phyloP scores from a whole-genome alignment of 2,797 vertebrate species.

The Arctocebus calabarensis region DNA sequence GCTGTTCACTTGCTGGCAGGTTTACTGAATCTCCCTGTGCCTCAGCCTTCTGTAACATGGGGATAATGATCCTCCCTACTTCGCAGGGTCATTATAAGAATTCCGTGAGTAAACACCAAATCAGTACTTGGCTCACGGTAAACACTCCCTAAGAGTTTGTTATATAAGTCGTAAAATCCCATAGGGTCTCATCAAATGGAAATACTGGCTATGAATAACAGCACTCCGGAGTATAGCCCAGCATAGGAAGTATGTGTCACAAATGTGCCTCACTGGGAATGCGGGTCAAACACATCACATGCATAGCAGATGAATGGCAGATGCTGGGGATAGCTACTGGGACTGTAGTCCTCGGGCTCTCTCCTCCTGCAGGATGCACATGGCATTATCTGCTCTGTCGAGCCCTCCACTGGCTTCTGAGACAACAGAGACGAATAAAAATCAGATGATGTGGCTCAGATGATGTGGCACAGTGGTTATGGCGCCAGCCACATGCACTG shows the following conservation, averaged over 20 bases:
- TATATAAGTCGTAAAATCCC: constrained; percentile 17
- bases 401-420: not conserved
- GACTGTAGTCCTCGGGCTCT: not conserved
- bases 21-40: not conserved
- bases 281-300: not conserved
- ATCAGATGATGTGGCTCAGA: no score
- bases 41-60: not conserved
- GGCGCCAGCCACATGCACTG: no score
- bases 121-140: not conserved
- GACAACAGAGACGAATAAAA: not conserved
- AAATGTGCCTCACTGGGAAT: not conserved
- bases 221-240: not conserved
- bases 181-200: constrained; percentile 16
- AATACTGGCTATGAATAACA: constrained; percentile 31
- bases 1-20: not conserved
- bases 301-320: not conserved
- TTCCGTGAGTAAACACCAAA: not conserved
- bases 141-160: not conserved
- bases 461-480: no score
- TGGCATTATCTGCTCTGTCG: not conserved
- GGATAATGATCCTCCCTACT: not conserved
- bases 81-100: not conserved
- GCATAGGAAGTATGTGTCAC: not conserved
- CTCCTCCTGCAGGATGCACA: not conserved
- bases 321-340: not conserved